These are phyloP conservation scores for Anhinga anhinga DNA, from an alignment of 2,113 vertebrate genomes.

Conservation along the genomic window DNA sequence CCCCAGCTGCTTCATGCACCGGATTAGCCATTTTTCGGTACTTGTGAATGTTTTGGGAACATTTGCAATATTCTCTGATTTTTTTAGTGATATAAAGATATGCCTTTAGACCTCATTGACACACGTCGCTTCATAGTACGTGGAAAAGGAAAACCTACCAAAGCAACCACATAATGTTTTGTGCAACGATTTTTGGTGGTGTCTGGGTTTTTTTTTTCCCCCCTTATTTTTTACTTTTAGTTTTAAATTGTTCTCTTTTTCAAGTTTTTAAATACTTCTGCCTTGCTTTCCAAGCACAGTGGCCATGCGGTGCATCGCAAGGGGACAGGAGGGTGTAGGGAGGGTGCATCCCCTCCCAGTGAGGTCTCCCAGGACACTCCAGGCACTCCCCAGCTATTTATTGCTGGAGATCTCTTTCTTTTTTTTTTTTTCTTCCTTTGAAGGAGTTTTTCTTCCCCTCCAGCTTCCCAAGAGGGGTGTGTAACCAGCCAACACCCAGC, in stretches of 20 bases:
- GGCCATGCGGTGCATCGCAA: accelerated
- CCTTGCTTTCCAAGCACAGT: accelerated
- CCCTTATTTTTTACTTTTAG: background rate
- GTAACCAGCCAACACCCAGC: background rate
- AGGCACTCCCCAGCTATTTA: background rate
- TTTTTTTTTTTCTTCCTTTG: background rate
- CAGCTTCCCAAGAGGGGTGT: background rate
- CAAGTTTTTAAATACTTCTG: background rate
- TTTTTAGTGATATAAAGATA: background rate
- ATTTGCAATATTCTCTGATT: background rate
- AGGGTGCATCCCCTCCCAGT: background rate
- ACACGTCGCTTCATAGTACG: accelerated
- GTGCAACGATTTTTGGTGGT: background rate
- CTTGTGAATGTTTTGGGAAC: background rate
- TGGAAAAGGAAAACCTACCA: background rate
- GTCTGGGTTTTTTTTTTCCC: accelerated
- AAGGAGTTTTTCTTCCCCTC: background rate
- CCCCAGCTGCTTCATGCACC: background rate
- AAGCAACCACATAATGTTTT: background rate
- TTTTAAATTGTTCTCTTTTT: background rate
- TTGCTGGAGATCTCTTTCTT: background rate
- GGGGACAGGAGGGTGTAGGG: background rate
- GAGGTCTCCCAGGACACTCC: background rate
- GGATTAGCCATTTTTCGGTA: background rate
- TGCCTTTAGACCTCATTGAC: background rate